Base-by-base conservation (phyloP, 2,888 invertebrate species). In the Catocala nupta region DNA sequence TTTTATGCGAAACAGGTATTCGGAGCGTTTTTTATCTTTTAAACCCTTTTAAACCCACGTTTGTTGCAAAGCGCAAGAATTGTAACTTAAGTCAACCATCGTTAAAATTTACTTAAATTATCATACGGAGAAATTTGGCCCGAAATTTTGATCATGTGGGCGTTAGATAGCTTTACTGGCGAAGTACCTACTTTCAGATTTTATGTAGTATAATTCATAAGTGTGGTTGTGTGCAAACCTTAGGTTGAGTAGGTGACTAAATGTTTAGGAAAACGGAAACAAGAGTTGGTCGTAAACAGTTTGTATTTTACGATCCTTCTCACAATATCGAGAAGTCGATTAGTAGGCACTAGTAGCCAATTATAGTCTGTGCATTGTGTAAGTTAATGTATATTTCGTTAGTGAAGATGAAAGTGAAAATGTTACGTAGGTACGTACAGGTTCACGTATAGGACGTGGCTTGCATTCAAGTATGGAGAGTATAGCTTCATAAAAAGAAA, bases 341-440 rank as follows among this genome's bases (percentile, higher is more conserved):
- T n/a, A 50, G 50, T 50, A 48, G 16, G 47, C 11, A 13, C 9
- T 39, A 39, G 8, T 39, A 8, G 36, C 36, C 36, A 8, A 25
- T 11, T 13, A 42, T 10, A n/a, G 9, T 7, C 8, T 36, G 43
- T 59, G 42, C 57, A 54, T 59, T 70, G 65, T 61, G 54, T 65
- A 71, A 75, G 70, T 72, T 75, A 67, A 79, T 79, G 76, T 80
- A 77, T 78, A 84, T 77, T 82, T 81, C 71, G 73, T 76, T 63
- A 67, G 80, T 81, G 74, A 82, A 81, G 80, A 85, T 79, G 87
- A 87, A 87, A 87, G 86, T 84, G 78, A 80, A 82, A 81, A 83
- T 79, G 75, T 82, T 83, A 81, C 80, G 25, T n/a, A n/a, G n/a
- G n/a, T 25, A 3, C 25, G 75, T 78, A 70, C 65, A 61, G 59